phyloP scores from a whole-genome alignment of 2,888 invertebrate species.

The Cartodere bifasciata region DNA sequence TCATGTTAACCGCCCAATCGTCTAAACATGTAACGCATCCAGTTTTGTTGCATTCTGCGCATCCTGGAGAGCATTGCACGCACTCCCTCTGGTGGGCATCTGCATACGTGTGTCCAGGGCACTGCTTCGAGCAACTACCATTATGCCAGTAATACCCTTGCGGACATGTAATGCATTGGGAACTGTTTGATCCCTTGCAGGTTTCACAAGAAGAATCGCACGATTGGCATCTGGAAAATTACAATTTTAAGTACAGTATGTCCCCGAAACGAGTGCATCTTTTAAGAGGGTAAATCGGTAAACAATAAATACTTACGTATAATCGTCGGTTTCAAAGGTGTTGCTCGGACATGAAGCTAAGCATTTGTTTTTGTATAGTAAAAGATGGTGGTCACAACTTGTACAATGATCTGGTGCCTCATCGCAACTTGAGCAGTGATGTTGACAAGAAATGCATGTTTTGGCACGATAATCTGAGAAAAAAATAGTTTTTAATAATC shows the following conservation, averaged over 20 bases:
- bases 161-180: conserved; percentile 72
- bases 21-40: conserved; percentile 61
- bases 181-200: conserved; percentile 63
- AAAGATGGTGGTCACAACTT: conserved; percentile 78
- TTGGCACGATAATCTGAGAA: conserved; percentile 38
- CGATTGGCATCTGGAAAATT: conserved; percentile 62
- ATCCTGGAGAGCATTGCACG: conserved; percentile 65
- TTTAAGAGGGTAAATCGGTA: neutral
- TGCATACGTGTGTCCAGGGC: conserved; percentile 62
- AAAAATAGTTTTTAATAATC: too few species aligned
- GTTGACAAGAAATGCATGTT: conserved; percentile 73
- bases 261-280: neutral
- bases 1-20: conserved; percentile 65
- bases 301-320: conserved; percentile 41
- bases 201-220: conserved; percentile 72
- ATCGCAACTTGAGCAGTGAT: conserved; percentile 76
- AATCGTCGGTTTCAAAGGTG: conserved; percentile 78
- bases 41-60: conserved; percentile 59
- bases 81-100: conserved; percentile 72
- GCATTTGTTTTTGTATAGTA: conserved; percentile 71
- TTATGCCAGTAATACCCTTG: conserved; percentile 56
- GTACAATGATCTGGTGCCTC: conserved; percentile 73
- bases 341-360: conserved; percentile 70
- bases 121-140: conserved; percentile 58
- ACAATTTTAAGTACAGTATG: too few species aligned